Percentiles rank a stretch among this genome's conserved stretches.
These are phyloP conservation scores for Nemapogon koenigi DNA, from an alignment of 2,888 invertebrate species.

Conservation along the genomic window DNA sequence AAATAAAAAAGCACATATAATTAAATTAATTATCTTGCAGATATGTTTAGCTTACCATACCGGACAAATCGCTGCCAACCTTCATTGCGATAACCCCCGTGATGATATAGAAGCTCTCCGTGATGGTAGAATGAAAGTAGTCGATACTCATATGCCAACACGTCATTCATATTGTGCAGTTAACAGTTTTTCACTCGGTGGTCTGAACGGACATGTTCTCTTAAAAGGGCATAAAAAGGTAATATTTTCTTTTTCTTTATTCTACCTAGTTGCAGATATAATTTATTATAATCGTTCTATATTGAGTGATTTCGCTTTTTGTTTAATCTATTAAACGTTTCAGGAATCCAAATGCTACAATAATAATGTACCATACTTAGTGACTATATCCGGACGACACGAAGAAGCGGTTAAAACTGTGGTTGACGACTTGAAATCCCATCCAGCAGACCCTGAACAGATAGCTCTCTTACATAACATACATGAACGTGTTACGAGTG, in stretches of 20 bases:
- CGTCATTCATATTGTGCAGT: constrained; percentile 48
- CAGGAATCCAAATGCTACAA: constrained; percentile 32
- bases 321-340: constrained; percentile 11
- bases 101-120: constrained; percentile 51
- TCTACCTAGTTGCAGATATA: too few species aligned
- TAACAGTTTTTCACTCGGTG: constrained; percentile 36
- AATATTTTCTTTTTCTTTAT: too few species aligned
- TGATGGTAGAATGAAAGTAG: constrained; percentile 60
- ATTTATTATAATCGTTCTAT: too few species aligned
- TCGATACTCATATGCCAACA: constrained; percentile 63
- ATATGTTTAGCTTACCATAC: constrained; percentile 69
- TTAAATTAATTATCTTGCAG: too few species aligned
- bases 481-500: constrained; percentile 28
- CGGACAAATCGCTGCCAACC: constrained; percentile 72
- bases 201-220: constrained; percentile 36
- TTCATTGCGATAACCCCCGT: constrained; percentile 69
- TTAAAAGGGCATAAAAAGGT: constrained; percentile 36
- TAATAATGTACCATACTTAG: constrained; percentile 31
- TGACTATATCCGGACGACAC: constrained; percentile 34
- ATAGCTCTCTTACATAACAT: constrained; percentile 39
- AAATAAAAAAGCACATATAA: too few species aligned
- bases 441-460: constrained; percentile 39
- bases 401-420: constrained; percentile 28
- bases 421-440: constrained; percentile 30
- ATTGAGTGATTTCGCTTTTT: too few species aligned